Conservation (phyloP, 2,888 invertebrate genomes). For the Glyphotaelius pellucidus region DNA sequence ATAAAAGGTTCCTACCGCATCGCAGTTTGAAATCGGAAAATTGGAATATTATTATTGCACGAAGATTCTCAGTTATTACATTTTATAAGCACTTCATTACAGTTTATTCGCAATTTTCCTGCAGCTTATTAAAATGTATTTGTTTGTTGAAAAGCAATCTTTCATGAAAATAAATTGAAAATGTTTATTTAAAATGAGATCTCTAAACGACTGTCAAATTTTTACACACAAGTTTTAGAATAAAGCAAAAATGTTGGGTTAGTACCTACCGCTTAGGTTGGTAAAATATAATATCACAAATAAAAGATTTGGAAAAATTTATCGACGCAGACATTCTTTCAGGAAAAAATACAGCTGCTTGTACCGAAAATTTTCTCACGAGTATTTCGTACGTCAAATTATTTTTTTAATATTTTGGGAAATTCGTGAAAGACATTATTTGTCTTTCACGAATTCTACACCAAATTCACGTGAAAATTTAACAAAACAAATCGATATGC, state of each 20-base stretch:
- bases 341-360: constrained; percentile 1
- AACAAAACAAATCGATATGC: neutral
- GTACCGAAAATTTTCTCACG: neutral
- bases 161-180: neutral
- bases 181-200: neutral
- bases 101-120: neutral
- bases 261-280: neutral
- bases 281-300: constrained; percentile 1
- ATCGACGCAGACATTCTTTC: neutral
- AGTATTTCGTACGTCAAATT: neutral
- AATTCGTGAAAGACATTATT: no score
- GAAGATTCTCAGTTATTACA: neutral
- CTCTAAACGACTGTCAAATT: neutral
- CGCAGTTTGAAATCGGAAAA: neutral
- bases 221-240: neutral
- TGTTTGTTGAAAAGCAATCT: neutral
- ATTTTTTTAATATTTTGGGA: neutral
- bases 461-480: neutral
- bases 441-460: neutral
- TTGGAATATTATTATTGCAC: neutral
- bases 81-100: no score
- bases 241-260: neutral
- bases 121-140: neutral
- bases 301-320: neutral
- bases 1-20: neutral